phyloP scores from a whole-genome alignment of 2,113 vertebrate species.

The Brachyistius frenatus region DNA sequence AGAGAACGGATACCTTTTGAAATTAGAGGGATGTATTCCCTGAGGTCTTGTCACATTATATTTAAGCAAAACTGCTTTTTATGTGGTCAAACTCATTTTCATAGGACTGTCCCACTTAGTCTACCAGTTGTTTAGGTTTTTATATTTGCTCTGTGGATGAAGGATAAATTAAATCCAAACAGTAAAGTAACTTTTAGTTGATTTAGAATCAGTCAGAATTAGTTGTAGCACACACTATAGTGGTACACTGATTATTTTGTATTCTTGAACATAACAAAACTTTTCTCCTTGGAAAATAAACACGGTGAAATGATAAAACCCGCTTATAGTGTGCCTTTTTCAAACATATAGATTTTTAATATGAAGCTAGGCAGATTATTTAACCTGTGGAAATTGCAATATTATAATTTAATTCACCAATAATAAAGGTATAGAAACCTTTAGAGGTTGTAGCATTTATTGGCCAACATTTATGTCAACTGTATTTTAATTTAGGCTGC shows the following conservation, averaged over 20 bases:
- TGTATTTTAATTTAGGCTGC: too few species aligned
- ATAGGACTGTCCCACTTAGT: not conserved
- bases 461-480: too few species aligned
- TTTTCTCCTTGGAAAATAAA: slow-evolving; percentile 72
- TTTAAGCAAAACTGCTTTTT: slow-evolving; percentile 10
- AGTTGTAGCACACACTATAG: slow-evolving; percentile 10
- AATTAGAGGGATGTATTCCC: not conserved
- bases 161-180: slow-evolving; percentile 6
- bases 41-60: slow-evolving; percentile 7
- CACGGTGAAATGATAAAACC: slow-evolving; percentile 22
- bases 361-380: too few species aligned
- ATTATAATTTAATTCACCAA: too few species aligned
- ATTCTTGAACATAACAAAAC: slow-evolving; percentile 59
- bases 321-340: slow-evolving; percentile 24
- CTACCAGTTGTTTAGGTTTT: slow-evolving; percentile 2
- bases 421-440: too few species aligned
- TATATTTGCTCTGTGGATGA: slow-evolving; percentile 9
- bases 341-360: not conserved
- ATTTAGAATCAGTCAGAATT: not conserved
- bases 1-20: too few species aligned
- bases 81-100: not conserved
- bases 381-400: too few species aligned
- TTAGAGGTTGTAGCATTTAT: too few species aligned
- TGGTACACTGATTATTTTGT: slow-evolving; percentile 65
- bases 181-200: too few species aligned